phyloP scores from a whole-genome alignment of 2,113 vertebrate genomes.

The Benthochromis sp. region DNA sequence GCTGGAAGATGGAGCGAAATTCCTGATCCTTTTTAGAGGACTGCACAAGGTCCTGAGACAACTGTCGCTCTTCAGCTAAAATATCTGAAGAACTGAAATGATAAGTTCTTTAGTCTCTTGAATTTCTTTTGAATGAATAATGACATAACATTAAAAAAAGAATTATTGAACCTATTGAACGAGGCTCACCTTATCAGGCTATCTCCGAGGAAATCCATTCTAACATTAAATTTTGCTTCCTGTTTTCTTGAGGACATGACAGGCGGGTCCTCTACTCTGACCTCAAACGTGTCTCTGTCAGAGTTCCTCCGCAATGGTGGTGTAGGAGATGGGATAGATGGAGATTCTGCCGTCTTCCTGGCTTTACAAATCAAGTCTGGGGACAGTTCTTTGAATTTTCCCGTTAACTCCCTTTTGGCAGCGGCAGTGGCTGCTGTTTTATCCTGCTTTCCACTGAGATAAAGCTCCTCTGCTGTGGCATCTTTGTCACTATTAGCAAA shows the following conservation, averaged over 20 bases:
- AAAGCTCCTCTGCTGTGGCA: conserved; percentile 72
- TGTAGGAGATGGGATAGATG: conserved; percentile 68
- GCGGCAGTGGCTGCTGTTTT: conserved; percentile 60
- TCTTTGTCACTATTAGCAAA: conserved; percentile 73
- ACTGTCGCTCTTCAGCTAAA: conserved; percentile 86
- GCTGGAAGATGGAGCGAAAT: conserved; percentile 91
- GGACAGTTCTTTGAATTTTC: conserved; percentile 75
- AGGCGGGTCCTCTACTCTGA: conserved; percentile 75
- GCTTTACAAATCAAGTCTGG: conserved; percentile 79
- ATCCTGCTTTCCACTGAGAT: conserved; percentile 80
- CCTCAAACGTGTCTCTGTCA: conserved; percentile 72
- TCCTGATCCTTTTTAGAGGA: conserved; percentile 89
- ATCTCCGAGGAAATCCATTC: conserved; percentile 88
- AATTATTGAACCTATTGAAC: background rate
- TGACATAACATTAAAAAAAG: background rate
- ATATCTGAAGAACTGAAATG: conserved; percentile 78
- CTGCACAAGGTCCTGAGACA: conserved; percentile 88
- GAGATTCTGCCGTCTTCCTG: conserved; percentile 76
- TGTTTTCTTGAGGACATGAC: conserved; percentile 75
- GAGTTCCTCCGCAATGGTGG: conserved; percentile 71
- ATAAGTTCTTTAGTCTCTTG: background rate
- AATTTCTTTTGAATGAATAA: background rate
- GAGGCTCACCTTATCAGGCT: conserved; percentile 80
- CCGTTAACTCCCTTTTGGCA: conserved; percentile 72
- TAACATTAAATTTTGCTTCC: conserved; percentile 82